A percentile compares a stretch with the other conserved stretches of the same genome.
phyloP scores from a whole-genome alignment of 2,797 vertebrate genomes.

The Triplophysa bombifrons region DNA sequence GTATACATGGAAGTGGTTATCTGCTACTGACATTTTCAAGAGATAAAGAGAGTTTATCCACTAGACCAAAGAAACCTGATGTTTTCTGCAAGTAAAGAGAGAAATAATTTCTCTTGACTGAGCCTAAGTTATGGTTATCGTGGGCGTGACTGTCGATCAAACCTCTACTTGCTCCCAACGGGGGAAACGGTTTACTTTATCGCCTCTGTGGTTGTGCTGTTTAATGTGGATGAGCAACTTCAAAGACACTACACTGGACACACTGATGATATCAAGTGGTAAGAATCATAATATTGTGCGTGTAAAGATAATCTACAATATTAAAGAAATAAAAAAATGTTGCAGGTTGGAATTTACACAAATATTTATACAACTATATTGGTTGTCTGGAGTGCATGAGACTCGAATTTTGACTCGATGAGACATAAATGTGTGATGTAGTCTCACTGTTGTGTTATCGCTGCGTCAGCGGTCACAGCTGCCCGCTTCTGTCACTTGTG shows the following conservation, averaged over 20 bases:
- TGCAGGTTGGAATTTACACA: neutral
- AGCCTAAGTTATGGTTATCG: slow-evolving; percentile 89
- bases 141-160: slow-evolving; percentile 95
- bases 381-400: neutral
- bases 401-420: neutral
- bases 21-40: neutral
- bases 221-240: slow-evolving; percentile 94
- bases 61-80: too few relatives aligned
- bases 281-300: slow-evolving; percentile 58
- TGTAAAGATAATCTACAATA: neutral
- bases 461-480: slow-evolving; percentile 54
- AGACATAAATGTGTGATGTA: slow-evolving; percentile 7
- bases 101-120: slow-evolving; percentile 72
- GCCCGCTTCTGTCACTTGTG: slow-evolving; percentile 61
- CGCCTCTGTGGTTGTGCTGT: slow-evolving; percentile 94
- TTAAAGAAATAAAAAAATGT: neutral
- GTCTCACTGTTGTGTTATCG: slow-evolving; percentile 56
- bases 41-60: too few relatives aligned
- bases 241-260: slow-evolving; percentile 97
- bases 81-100: neutral
- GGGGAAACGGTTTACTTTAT: slow-evolving; percentile 99
- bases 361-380: neutral
- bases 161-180: slow-evolving; percentile 94
- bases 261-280: slow-evolving; percentile 98
- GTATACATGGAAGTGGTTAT: neutral